A percentile compares a stretch with the other conserved stretches of the same genome.
Evolutionary conservation across 2,797 vertebrate species (phyloP).

Genomic region (Orientallactaga sibirica): DNA sequence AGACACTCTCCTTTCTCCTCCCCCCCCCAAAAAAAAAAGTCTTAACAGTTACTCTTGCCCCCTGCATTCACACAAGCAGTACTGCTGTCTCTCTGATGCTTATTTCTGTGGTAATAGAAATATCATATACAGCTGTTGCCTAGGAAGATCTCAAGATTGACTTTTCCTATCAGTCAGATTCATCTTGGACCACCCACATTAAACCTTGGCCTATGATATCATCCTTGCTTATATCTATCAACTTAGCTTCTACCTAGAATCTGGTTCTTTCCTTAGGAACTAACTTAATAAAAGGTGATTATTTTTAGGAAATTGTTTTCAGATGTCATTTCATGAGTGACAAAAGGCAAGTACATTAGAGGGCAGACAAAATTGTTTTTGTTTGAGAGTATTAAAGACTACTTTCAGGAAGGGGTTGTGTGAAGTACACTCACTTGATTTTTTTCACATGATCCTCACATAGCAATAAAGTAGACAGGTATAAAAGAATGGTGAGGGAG

Average conservation of each 20-base stretch:
- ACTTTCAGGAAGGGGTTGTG: constrained; percentile 14
- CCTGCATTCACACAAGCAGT: background rate
- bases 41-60: background rate
- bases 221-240: background rate
- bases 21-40: background rate
- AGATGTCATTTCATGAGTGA: background rate
- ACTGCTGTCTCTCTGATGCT: background rate
- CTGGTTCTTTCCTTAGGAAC: background rate
- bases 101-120: constrained; percentile 15
- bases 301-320: constrained; percentile 46
- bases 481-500: background rate
- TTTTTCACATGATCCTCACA: background rate
- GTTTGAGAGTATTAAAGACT: background rate
- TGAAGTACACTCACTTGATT: constrained; percentile 40
- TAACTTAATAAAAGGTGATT: constrained; percentile 45
- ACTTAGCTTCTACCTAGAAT: background rate
- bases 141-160: constrained; percentile 31
- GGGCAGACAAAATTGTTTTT: background rate
- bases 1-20: background rate
- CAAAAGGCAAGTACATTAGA: background rate
- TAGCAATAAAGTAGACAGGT: background rate
- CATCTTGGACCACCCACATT: background rate
- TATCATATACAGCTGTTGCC: background rate
- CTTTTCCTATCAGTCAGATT: background rate
- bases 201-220: constrained; percentile 45